Base-by-base conservation (phyloP, 2,797 vertebrate species). In the Silurus aristotelis region DNA sequence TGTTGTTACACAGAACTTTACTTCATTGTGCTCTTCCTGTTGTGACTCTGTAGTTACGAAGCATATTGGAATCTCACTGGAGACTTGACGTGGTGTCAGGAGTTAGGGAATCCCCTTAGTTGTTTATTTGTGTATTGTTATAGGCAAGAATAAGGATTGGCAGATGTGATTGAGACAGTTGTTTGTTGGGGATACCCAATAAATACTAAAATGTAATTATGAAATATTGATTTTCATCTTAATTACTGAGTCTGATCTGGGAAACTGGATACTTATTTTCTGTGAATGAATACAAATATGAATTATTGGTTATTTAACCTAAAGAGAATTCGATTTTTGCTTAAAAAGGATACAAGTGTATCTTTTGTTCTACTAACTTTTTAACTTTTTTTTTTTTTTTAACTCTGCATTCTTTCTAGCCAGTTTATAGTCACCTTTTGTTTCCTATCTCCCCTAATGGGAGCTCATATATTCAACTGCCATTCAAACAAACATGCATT, bases 391-490 rank as follows among this genome's bases (percentile, higher is more conserved):
- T 60, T 22, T 25, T 13, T 12, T 38, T 25, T 15, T 6, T 38
- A 78, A 58, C n/a, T 63, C 10, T 80, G 38, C 66, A 60, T 85
- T 85, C 77, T 55, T 71, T 66, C 27, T 64, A 43, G 38, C 38
- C 19, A n/a, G 72, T 78, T 66, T 84, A 82, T 31, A 20, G 31
- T 67, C 77, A 70, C 77, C 72, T 71, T 84, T 83, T 78, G 58
- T 71, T 87, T 15, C 61, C 61, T 20, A 56, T 46, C 55, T 38
- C 38, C 83, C 83, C 46, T 77, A 84, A 85, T 55, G 85, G 80
- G 70, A 61, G 76, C 80, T 79, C 64, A 71, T 86, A 78, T 85
- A 87, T 89, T 85, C 88, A 38, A 85, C 82, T 68, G 82, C 25
- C 48, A 5, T 43, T 87, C 48, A 85, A 66, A 70, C 61, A 79